phyloP scores from a whole-genome alignment of 2,113 vertebrate genomes.

The Clinocottus analis region DNA sequence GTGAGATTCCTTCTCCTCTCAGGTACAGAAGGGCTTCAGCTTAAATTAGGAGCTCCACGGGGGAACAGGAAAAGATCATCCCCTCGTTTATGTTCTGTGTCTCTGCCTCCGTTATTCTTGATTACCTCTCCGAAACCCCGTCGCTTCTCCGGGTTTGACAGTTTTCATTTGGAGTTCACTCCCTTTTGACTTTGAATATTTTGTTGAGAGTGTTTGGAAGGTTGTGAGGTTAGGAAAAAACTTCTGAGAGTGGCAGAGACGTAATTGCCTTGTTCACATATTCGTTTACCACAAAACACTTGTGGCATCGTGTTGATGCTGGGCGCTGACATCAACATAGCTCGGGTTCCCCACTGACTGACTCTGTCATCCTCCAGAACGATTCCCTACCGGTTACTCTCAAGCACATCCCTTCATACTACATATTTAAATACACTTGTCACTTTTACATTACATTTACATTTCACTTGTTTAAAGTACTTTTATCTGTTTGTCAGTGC shows the following conservation, averaged over 20 bases:
- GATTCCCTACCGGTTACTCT: no score
- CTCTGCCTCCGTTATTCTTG: constrained; percentile 36
- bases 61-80: constrained; percentile 55
- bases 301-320: constrained; percentile 24
- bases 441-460: no score
- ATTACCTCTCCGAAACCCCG: constrained; percentile 55
- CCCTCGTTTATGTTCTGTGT: constrained; percentile 43
- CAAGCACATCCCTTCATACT: no score
- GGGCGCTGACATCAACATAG: neutral
- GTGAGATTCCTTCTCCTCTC: constrained; percentile 58
- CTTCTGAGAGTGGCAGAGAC: constrained; percentile 7
- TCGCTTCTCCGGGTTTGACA: constrained; percentile 12
- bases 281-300: neutral
- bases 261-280: constrained; percentile 17
- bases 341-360: no score
- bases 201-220: constrained; percentile 26
- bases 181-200: constrained; percentile 46
- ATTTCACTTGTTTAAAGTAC: no score
- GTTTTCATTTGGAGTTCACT: constrained; percentile 44
- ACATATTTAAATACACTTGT: no score
- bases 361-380: no score
- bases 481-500: no score
- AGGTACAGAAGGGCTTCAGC: constrained; percentile 24
- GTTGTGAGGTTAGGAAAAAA: constrained; percentile 13
- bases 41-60: constrained; percentile 50